A percentile compares a stretch with the other conserved stretches of the same genome.
Conservation (phyloP, 2,113 vertebrate genomes). For the Spizaetus ornatus region DNA sequence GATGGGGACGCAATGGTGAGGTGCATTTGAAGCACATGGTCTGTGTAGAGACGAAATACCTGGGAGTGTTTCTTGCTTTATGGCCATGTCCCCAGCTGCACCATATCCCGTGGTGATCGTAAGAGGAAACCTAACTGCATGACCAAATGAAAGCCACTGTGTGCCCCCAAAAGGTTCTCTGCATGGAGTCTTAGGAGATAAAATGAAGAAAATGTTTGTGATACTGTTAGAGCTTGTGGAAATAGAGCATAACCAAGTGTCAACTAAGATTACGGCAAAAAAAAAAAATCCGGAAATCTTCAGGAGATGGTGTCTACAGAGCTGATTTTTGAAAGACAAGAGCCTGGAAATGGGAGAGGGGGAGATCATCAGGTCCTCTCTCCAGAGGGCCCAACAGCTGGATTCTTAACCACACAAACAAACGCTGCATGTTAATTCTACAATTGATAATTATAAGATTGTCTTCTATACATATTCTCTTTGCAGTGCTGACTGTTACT, state of each 20-base stretch:
- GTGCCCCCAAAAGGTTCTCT: neutral
- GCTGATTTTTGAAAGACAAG: neutral
- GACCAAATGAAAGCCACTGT: neutral
- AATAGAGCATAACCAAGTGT: neutral
- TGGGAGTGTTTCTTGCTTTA: neutral
- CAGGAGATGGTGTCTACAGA: neutral
- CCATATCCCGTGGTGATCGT: rapidly evolving
- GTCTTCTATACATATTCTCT: neutral
- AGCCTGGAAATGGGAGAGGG: neutral
- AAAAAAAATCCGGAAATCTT: neutral
- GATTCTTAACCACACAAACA: neutral
- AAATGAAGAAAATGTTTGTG: neutral
- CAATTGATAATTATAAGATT: neutral
- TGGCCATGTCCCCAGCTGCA: too few species aligned
- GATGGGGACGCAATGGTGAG: neutral
- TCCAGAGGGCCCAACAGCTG: neutral
- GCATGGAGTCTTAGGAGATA: neutral
- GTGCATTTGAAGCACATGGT: neutral
- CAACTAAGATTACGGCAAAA: neutral
- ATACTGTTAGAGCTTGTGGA: neutral
- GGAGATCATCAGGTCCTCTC: neutral
- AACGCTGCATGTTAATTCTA: neutral
- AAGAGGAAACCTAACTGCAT: neutral
- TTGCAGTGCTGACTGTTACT: neutral
- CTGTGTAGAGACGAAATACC: neutral